Percentiles rank a stretch among this genome's conserved stretches.
Conservation (phyloP, 1,140 invertebrate genomes). For the Calliopsis andreniformis region DNA sequence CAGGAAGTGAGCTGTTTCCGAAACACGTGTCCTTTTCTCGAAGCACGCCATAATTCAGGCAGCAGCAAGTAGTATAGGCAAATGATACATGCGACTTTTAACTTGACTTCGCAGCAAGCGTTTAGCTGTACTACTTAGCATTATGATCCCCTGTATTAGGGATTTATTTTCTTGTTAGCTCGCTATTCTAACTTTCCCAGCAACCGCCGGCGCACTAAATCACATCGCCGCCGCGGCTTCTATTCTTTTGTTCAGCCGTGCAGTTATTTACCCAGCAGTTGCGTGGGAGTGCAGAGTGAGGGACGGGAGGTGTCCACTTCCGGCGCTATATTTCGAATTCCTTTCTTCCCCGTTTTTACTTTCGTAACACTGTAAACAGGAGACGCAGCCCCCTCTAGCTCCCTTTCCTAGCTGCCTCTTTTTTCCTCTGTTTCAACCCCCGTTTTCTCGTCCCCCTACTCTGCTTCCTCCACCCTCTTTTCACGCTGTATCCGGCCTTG, state of each 20-base stretch:
- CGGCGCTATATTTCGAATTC: constrained; percentile 47
- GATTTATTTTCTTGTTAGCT: too few relatives aligned
- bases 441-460: constrained; percentile 10
- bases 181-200: neutral
- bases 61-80: neutral
- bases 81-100: neutral
- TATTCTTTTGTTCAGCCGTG: constrained; percentile 24
- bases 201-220: constrained; percentile 2
- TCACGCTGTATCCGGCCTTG: constrained; percentile 29
- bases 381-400: constrained; percentile 12
- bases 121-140: neutral
- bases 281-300: constrained; percentile 6
- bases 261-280: constrained; percentile 49
- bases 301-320: constrained; percentile 28
- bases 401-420: neutral
- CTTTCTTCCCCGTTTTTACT: constrained; percentile 33
- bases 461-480: constrained; percentile 41
- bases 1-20: neutral
- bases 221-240: neutral
- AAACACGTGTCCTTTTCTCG: neutral
- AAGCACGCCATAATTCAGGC: too few relatives aligned
- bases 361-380: constrained; percentile 49
- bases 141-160: neutral
- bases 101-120: neutral
- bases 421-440: neutral